phyloP scores from a whole-genome alignment of 2,797 vertebrate genomes.

The Pangasius djambal region DNA sequence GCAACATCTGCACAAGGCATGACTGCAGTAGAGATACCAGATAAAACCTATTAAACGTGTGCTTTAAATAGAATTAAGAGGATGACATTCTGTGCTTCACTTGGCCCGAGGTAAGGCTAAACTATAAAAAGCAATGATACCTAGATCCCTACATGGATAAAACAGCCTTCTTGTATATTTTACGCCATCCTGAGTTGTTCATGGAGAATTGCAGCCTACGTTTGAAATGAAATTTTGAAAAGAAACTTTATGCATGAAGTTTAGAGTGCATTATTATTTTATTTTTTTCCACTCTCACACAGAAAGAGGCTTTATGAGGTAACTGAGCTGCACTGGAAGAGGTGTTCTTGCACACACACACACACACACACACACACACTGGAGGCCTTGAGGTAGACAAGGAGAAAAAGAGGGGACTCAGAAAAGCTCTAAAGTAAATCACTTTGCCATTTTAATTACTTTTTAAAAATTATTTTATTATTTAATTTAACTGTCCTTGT shows the following conservation, averaged over 20 bases:
- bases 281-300: background rate
- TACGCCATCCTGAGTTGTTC: background rate
- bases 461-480: background rate
- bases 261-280: background rate
- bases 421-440: background rate
- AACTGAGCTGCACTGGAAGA: background rate
- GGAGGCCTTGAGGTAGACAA: background rate
- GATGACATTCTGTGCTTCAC: background rate
- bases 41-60: background rate
- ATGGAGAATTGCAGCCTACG: background rate
- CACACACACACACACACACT: background rate
- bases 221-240: no score
- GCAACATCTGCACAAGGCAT: constrained; percentile 17
- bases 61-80: constrained; percentile 9
- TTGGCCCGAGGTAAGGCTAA: background rate
- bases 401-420: background rate
- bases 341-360: background rate
- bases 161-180: background rate
- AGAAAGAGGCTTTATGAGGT: background rate
- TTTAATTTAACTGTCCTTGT: background rate
- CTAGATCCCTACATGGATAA: background rate
- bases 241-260: no score
- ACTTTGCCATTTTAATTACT: background rate
- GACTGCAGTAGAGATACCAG: background rate
- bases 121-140: background rate